A percentile compares a stretch with the other conserved stretches of the same genome.
Evolutionary conservation across 2,113 vertebrate genomes (phyloP).

Genomic region (Neodontobutis hainanensis): DNA sequence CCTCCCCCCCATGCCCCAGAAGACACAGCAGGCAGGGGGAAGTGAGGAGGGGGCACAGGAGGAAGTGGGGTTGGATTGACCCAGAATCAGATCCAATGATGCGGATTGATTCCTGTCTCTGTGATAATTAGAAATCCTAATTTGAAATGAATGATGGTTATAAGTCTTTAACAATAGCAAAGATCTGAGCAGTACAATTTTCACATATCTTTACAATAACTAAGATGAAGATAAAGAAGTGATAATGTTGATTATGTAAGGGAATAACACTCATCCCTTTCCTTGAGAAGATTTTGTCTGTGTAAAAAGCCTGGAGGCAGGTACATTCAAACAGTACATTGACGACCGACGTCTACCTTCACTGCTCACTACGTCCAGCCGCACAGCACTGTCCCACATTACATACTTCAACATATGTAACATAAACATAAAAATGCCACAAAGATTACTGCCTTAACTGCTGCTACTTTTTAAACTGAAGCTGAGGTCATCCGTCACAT

Average conservation of each 20-base stretch:
- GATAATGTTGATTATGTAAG: no score
- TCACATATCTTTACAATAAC: neutral
- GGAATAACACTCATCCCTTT: neutral
- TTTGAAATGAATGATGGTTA: slow-evolving; percentile 34
- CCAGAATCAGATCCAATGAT: slow-evolving; percentile 69
- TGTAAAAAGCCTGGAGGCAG: slow-evolving; percentile 15
- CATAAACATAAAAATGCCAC: neutral
- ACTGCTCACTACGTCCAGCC: slow-evolving; percentile 1
- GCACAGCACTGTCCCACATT: slow-evolving; percentile 9
- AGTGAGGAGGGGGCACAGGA: slow-evolving; percentile 20
- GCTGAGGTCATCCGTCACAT: slow-evolving; percentile 9
- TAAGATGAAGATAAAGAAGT: neutral
- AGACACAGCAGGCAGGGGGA: slow-evolving; percentile 48
- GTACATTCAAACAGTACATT: slow-evolving; percentile 1
- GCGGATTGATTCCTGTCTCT: slow-evolving; percentile 54
- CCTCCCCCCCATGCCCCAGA: slow-evolving; percentile 44
- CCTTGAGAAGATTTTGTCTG: slow-evolving; percentile 8
- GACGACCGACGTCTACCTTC: neutral
- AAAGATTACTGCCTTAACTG: slow-evolving; percentile 11
- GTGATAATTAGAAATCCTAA: slow-evolving; percentile 46
- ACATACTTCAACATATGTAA: slow-evolving; percentile 10
- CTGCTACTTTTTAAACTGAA: neutral
- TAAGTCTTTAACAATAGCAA: slow-evolving; percentile 24
- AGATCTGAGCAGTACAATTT: slow-evolving; percentile 13
- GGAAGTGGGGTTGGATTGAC: slow-evolving; percentile 66